Evolutionary conservation across 1,140 invertebrate species (phyloP).

Genomic region (Nixonia krombeini): DNA sequence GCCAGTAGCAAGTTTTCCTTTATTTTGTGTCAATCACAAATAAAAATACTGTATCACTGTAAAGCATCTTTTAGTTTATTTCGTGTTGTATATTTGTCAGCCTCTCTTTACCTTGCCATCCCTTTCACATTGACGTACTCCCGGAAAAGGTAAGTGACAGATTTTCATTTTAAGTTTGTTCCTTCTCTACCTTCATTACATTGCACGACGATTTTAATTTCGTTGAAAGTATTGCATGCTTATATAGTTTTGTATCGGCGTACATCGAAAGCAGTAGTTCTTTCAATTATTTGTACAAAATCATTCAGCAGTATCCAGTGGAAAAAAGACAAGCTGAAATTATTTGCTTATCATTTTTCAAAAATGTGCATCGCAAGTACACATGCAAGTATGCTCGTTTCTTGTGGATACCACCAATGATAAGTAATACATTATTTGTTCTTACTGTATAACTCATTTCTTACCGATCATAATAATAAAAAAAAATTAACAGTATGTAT

Average conservation of each 20-base stretch:
- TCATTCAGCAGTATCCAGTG: no score
- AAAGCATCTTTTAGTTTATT: conserved; percentile 27
- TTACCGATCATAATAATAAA: no score
- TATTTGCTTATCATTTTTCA: no score
- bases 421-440: no score
- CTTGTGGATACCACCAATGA: no score
- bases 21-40: conserved; percentile 56
- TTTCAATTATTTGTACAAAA: no score
- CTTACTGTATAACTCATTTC: no score
- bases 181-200: conserved; percentile 1
- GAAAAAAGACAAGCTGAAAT: no score
- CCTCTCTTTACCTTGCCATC: conserved; percentile 26
- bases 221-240: conserved; percentile 40
- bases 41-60: conserved; percentile 48
- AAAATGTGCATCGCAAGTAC: no score
- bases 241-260: background rate
- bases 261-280: background rate
- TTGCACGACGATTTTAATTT: conserved; percentile 29
- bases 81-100: conserved; percentile 18
- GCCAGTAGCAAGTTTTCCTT: conserved; percentile 50
- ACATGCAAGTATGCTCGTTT: no score
- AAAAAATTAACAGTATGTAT: no score
- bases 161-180: conserved; percentile 48
- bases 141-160: conserved; percentile 52
- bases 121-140: conserved; percentile 17